Evolutionary conservation across 2,888 invertebrate species (phyloP).

Genomic region (Orchestes rusci): DNA sequence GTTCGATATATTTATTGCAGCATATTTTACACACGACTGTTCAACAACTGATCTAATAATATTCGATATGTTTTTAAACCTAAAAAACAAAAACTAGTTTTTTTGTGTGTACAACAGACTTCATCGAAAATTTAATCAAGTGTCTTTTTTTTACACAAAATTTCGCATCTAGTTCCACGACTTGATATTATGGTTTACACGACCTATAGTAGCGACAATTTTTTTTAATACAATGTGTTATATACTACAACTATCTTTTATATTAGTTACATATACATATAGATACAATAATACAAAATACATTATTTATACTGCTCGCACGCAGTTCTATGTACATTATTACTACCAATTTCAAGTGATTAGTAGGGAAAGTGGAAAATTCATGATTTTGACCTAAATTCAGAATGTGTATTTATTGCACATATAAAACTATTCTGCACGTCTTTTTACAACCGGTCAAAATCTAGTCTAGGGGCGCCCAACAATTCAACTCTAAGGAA

Average conservation of each 20-base stretch:
- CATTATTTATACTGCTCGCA: constrained; percentile 19
- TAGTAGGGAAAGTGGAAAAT: too few relatives aligned
- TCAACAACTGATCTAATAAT: constrained; percentile 20
- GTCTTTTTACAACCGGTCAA: background rate
- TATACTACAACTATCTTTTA: constrained; percentile 16
- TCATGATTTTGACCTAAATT: too few relatives aligned
- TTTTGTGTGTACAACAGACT: too few relatives aligned
- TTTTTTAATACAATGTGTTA: constrained; percentile 15
- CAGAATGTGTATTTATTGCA: too few relatives aligned
- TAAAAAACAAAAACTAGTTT: constrained; percentile 11
- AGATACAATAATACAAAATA: constrained; percentile 26
- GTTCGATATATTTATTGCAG: constrained; percentile 46
- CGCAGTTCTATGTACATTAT: constrained; percentile 11
- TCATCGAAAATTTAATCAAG: too few relatives aligned
- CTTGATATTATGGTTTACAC: constrained; percentile 17
- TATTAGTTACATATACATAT: constrained; percentile 24
- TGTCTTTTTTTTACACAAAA: constrained; percentile 3
- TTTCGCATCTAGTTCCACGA: constrained; percentile 15
- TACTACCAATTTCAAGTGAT: too few relatives aligned
- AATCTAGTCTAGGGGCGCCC: constrained; percentile 4
- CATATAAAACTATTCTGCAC: constrained; percentile 4
- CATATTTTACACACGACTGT: constrained; percentile 40
- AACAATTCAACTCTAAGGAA: constrained; percentile 17
- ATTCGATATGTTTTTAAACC: constrained; percentile 23
- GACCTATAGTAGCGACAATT: constrained; percentile 14